Evolutionary conservation across 2,888 invertebrate genomes (phyloP).

Genomic region (Encarsia formosa): DNA sequence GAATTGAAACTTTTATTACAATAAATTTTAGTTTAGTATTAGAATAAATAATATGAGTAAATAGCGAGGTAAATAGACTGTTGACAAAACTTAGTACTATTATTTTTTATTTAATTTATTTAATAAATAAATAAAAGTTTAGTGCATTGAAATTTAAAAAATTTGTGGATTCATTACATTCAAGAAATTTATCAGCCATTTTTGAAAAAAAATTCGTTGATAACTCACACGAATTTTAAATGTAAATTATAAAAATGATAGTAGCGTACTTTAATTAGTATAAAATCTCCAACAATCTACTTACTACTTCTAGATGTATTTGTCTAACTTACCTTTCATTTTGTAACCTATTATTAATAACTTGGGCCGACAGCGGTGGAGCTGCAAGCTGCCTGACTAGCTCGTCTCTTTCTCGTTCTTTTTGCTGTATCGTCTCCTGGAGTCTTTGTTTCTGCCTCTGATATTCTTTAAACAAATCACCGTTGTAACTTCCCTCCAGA

Average conservation of each 20-base stretch:
- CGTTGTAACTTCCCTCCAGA: slow-evolving; percentile 56
- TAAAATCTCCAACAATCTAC: background rate
- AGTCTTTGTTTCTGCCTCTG: slow-evolving; percentile 71
- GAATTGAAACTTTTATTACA: no score
- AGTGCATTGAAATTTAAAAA: no score
- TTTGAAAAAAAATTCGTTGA: background rate
- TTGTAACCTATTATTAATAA: slow-evolving; percentile 51
- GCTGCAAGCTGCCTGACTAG: slow-evolving; percentile 53
- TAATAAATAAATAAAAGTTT: no score
- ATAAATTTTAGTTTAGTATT: no score
- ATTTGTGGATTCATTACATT: no score
- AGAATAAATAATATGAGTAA: no score
- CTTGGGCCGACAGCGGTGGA: slow-evolving; percentile 42
- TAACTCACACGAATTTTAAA: slow-evolving; percentile 8
- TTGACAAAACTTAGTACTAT: no score
- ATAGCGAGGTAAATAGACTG: no score
- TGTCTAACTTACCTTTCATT: slow-evolving; percentile 52
- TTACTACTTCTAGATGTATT: background rate
- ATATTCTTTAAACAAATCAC: slow-evolving; percentile 76
- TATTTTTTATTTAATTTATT: no score
- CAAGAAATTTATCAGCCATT: no score
- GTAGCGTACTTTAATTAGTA: background rate
- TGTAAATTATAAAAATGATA: background rate
- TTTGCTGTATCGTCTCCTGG: slow-evolving; percentile 57
- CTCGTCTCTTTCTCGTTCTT: slow-evolving; percentile 57